These are phyloP conservation scores for Magallana nippona DNA, from an alignment of 2,888 invertebrate genomes.

Conservation along the genomic window DNA sequence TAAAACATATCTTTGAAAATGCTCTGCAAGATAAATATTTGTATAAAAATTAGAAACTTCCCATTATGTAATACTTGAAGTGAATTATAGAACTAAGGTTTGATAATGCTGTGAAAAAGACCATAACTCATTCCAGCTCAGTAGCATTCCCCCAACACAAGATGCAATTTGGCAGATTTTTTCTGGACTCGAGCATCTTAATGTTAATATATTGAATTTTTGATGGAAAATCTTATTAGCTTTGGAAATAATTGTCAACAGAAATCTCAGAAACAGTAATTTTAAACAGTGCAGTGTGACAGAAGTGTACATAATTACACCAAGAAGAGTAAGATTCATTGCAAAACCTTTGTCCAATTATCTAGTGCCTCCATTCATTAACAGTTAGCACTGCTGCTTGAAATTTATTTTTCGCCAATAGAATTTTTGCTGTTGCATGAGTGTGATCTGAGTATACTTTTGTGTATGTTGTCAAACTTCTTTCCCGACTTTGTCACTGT, in stretches of 20 bases:
- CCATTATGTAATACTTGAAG: no score
- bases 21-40: no score
- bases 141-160: neutral
- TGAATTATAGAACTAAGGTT: no score
- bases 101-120: neutral
- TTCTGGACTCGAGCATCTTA: neutral
- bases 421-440: neutral
- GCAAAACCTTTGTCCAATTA: neutral
- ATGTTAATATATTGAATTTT: neutral
- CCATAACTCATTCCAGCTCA: neutral
- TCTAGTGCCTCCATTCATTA: neutral
- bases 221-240: slow-evolving; percentile 11
- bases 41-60: no score
- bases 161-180: neutral
- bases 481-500: no score
- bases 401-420: neutral
- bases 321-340: neutral
- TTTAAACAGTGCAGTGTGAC: slow-evolving; percentile 1
- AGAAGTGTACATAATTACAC: neutral
- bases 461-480: no score
- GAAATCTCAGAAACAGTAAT: neutral
- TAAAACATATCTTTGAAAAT: no score
- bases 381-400: neutral
- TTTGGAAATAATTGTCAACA: slow-evolving; percentile 3
- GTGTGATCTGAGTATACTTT: no score